Evolutionary conservation across 2,888 invertebrate genomes (phyloP), one percentile per base, ranked within the genome.

Genomic region (Megalurothrips usitatus): DNA sequence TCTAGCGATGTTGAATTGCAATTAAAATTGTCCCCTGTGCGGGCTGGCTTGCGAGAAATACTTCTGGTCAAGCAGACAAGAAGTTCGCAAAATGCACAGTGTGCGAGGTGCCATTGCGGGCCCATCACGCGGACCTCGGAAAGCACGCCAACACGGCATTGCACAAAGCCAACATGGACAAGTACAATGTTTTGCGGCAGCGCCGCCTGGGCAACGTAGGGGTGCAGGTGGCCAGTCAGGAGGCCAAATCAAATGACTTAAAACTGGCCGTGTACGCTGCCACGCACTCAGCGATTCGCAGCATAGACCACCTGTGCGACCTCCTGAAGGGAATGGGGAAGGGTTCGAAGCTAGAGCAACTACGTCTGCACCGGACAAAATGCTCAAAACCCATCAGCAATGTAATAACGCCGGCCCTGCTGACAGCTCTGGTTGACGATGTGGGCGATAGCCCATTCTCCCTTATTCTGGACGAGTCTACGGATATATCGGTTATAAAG

Each of bases 381-480:
- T 83, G 83, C 82, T 83, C 84, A 6, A 82, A 82, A 79, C 79
- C 84, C n/a, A 84, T 84, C 49, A 81, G 81, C 23, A 81, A 82
- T 28, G 84, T 85, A 1, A 83, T 84, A 14, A 81, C 82, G 63
- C 83, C 84, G 49, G 82, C 82, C 10, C 63, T 84, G 78, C 79
- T 83, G 26, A 79, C 80, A 58, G 84, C 84, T 68, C 83, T 84
- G 10, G 79, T 84, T 17, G 78, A 81, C 17, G 84, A 84, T 79
- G 82, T 84, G 12, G 83, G 83, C 1, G 81, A 83, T 14, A 52
- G 82, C 43, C 81, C 82, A 26, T 84, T 82, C 81, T 84, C 84
- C 14, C 78, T 84, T 26, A 84, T 85, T 80, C 80, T 84, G 26
- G 84, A 84, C 80, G 83, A 84, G 81, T 84, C 84, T 3, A 84